Evolutionary conservation across 2,797 vertebrate species (phyloP).

Genomic region (Scolopax rusticola): DNA sequence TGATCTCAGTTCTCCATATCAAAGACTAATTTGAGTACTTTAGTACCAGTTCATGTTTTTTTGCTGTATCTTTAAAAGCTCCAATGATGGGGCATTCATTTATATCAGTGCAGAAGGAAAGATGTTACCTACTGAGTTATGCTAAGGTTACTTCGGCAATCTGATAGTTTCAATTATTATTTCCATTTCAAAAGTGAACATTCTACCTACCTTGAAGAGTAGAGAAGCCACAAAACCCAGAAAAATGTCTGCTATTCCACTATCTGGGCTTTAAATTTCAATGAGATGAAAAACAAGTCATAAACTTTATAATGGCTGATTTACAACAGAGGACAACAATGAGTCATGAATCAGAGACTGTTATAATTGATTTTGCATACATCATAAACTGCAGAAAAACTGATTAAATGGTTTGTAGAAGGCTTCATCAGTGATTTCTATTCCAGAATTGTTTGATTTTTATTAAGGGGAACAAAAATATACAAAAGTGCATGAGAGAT

Average conservation of each 20-base stretch:
- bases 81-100: background rate
- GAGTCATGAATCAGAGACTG: background rate
- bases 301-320: background rate
- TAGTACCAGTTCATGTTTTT: background rate
- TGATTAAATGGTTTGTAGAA: constrained; percentile 7
- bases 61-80: background rate
- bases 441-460: background rate
- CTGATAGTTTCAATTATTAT: background rate
- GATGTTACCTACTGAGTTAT: background rate
- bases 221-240: background rate
- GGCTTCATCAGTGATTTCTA: background rate
- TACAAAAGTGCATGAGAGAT: background rate
- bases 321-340: background rate
- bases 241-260: background rate
- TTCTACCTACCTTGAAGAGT: background rate
- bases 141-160: background rate
- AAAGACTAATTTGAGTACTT: background rate
- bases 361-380: constrained; percentile 18
- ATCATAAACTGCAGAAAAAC: background rate
- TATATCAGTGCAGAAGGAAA: background rate
- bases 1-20: background rate
- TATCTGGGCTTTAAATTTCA: background rate
- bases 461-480: background rate
- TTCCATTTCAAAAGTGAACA: background rate
- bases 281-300: background rate